Base-by-base conservation (phyloP, 2,113 vertebrate genomes). In the Greenwoodochromis staneri region DNA sequence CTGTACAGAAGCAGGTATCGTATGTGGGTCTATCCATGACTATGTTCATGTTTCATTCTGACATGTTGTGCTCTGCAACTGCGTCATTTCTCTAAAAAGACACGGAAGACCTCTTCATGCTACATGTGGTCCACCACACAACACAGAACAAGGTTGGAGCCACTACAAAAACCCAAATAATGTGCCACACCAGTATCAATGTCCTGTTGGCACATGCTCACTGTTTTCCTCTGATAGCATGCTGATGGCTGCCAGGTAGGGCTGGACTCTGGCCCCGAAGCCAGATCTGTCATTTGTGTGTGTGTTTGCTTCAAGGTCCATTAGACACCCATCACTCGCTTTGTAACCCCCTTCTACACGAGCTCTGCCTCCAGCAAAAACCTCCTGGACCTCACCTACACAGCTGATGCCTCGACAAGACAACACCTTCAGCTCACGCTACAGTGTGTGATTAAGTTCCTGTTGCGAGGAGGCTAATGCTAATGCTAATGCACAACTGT, bases 291-390 rank as follows among this genome's bases (percentile, higher is more conserved):
- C 94, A 91, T 82, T 93, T 84, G 85, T 81, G 34, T 84, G 85
- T 86, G 78, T 34, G 57, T 80, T 85, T 84, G 91, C 76, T 90
- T 85, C 66, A 81, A 85, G 90, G 84, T 27, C 87, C 85, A 94
- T 94, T 93, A 95, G 87, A 93, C 91, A 91, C n/a, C 45, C 78
- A 47, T 96, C 95, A 94, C 85, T 95, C 86, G 54, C 59, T 87
- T 31, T 81, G 57, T 31, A 80, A 66, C 66, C 83, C 36, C 81
- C 40, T 51, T 34, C 16, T 6, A 59, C 61, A 40, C 40, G 55
- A 47, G 85, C 80, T 63, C 85, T 36, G 83, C 78, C 55, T 21
- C 61, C 84, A 92, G 49, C 88, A 78, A 91, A 40, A 61, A 40
- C 59, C 31, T 53, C 54, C 89, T 5, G 34, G 91, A 92, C 85